These are phyloP conservation scores for Pocillopora damicornis DNA, from an alignment of 64 coral and sea anemone genomes.

Conservation along the genomic window DNA sequence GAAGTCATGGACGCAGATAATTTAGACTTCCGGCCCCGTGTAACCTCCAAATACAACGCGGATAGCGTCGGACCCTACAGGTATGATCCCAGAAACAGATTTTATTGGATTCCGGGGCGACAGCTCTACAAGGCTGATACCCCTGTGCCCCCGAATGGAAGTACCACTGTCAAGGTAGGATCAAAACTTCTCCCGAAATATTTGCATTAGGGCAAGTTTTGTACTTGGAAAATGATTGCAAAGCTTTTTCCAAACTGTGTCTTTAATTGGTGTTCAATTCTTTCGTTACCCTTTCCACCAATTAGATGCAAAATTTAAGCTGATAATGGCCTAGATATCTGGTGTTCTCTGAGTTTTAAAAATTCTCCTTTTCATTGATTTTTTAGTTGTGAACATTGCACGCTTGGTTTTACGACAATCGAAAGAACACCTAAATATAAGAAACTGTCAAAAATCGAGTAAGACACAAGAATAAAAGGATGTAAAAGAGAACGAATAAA, in stretches of 20 bases:
- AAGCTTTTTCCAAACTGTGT: no score
- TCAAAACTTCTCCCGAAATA: neutral
- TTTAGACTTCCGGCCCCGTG: conserved; percentile 44
- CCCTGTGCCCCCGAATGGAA: conserved; percentile 35
- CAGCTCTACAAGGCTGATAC: conserved; percentile 52
- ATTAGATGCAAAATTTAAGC: neutral
- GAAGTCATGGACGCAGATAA: conserved; percentile 55
- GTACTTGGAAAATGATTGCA: no score
- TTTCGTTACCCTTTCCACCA: neutral
- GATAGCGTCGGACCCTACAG: conserved; percentile 31
- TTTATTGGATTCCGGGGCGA: conserved; percentile 58
- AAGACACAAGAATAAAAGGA: no score
- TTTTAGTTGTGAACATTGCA: no score
- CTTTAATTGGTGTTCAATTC: no score
- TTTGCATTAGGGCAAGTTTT: no score
- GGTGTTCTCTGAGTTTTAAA: neutral
- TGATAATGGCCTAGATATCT: neutral
- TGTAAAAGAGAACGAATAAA: no score
- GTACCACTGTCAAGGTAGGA: conserved; percentile 31
- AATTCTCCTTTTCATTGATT: no score
- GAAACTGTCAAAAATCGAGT: no score
- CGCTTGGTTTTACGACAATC: no score
- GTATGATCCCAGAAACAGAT: neutral
- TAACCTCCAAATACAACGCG: neutral
- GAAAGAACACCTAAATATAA: no score